Conservation (phyloP, 2,888 invertebrate genomes). For the Drosophila buzzatii region DNA sequence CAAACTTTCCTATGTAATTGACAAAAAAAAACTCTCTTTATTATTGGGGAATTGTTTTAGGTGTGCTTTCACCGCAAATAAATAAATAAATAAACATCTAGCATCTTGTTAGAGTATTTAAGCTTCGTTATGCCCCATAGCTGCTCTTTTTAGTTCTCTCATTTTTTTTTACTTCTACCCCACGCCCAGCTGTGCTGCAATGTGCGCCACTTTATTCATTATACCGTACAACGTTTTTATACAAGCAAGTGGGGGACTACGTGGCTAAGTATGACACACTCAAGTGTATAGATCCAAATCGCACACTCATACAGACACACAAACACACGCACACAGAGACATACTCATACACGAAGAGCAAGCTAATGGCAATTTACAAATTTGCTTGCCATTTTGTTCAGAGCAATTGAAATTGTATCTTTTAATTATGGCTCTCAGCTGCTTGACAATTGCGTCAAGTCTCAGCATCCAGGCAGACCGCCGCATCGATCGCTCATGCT, state of each 20-base stretch:
- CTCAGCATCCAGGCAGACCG: conserved; percentile 22
- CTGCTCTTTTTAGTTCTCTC: conserved; percentile 8
- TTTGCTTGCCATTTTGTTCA: conserved; percentile 43
- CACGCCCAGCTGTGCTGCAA: conserved; percentile 37
- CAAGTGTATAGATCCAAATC: conserved; percentile 38
- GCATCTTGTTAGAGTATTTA: not conserved
- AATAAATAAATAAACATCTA: too few relatives aligned
- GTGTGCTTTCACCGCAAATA: too few relatives aligned
- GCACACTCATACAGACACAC: conserved; percentile 3
- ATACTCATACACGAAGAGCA: conserved; percentile 8
- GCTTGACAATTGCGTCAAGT: conserved; percentile 48
- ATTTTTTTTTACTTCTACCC: not conserved
- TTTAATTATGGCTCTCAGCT: conserved; percentile 64
- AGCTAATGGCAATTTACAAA: conserved; percentile 67
- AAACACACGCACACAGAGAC: not conserved
- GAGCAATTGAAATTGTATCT: conserved; percentile 61
- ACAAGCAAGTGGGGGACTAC: conserved; percentile 22
- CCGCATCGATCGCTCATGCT: conserved; percentile 39
- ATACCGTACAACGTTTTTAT: conserved; percentile 31
- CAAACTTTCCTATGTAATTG: not conserved
- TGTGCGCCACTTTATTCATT: conserved; percentile 56
- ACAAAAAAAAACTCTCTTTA: not conserved
- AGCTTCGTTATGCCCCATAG: not conserved
- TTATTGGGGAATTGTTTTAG: not conserved
- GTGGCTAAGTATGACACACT: conserved; percentile 58